phyloP scores from a whole-genome alignment of 2,797 vertebrate species.

The Tenualosa ilisha region DNA sequence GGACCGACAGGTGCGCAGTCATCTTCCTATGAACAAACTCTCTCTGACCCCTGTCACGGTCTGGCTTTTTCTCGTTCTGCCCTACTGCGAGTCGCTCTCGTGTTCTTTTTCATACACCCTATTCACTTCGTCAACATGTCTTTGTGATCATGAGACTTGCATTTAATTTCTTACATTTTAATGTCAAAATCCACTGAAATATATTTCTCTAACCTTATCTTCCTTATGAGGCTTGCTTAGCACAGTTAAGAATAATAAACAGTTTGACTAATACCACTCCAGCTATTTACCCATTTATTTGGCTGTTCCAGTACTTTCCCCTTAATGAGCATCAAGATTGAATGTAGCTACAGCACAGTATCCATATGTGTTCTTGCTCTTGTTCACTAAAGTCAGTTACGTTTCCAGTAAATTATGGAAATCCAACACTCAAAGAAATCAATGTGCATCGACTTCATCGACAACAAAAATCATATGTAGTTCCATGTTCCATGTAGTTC shows the following conservation, averaged over 20 bases:
- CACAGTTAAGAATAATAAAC: not conserved
- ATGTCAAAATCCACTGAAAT: too few relatives aligned
- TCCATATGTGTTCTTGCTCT: too few relatives aligned
- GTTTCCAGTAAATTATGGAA: not conserved
- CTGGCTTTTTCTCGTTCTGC: not conserved
- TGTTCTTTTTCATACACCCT: not conserved
- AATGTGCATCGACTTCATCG: not conserved
- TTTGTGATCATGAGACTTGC: not conserved
- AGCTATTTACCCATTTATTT: not conserved
- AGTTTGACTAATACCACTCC: not conserved
- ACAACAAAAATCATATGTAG: not conserved
- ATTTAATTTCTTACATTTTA: not conserved
- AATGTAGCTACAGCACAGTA: not conserved
- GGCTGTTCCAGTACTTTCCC: too few relatives aligned
- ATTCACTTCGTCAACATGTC: not conserved
- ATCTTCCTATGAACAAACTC: not conserved
- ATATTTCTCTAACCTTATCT: not conserved
- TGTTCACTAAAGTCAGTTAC: not conserved
- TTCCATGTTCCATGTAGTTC: not conserved
- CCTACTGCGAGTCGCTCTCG: not conserved
- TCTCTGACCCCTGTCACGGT: not conserved
- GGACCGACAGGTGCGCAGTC: slow-evolving; percentile 72
- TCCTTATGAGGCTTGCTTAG: not conserved
- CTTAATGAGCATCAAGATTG: not conserved
- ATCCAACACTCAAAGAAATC: not conserved